Percentiles rank a stretch among this genome's conserved stretches.
Evolutionary conservation across 37 sponge, comb jelly and placozoan genomes (phyloP).

Genomic region (Corticium candelabrum): DNA sequence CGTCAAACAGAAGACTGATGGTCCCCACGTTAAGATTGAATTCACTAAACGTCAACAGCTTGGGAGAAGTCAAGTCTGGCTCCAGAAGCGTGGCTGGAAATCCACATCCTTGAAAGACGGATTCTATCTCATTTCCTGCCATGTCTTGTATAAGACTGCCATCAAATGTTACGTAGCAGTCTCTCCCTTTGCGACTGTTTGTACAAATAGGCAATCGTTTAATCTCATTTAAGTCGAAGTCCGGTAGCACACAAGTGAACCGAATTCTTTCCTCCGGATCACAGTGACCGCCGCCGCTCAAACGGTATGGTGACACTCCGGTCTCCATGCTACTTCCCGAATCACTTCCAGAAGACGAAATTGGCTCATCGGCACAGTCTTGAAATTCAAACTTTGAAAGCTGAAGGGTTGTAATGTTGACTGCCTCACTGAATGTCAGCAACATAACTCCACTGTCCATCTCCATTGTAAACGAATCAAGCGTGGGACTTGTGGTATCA

Average conservation of each 20-base stretch:
- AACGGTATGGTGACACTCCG: not conserved
- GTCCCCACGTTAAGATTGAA: constrained; percentile 57
- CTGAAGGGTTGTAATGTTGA: constrained; percentile 48
- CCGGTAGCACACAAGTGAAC: constrained; percentile 50
- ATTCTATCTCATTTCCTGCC: constrained; percentile 45
- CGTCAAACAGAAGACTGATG: constrained; percentile 60
- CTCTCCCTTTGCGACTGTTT: constrained; percentile 32
- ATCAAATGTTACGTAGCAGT: constrained; percentile 56
- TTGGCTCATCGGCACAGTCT: not conserved
- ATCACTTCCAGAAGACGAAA: not conserved
- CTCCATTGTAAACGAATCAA: constrained; percentile 48
- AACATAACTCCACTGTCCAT: constrained; percentile 49
- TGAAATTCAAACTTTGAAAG: not conserved
- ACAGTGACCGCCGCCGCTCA: constrained; percentile 37
- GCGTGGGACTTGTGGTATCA: constrained; percentile 40
- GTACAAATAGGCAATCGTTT: constrained; percentile 61
- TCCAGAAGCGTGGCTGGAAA: constrained; percentile 46
- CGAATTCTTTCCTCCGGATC: constrained; percentile 24
- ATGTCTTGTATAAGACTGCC: constrained; percentile 52
- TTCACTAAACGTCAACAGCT: constrained; percentile 38
- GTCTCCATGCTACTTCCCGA: not conserved
- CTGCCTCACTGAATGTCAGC: constrained; percentile 70
- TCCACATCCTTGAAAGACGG: constrained; percentile 72
- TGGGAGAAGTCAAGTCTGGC: constrained; percentile 48
- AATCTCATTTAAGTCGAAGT: constrained; percentile 66